Percentiles rank a stretch among this genome's conserved stretches.
phyloP scores from a whole-genome alignment of 2,888 invertebrate genomes.

The Lacanobia wlatinum region DNA sequence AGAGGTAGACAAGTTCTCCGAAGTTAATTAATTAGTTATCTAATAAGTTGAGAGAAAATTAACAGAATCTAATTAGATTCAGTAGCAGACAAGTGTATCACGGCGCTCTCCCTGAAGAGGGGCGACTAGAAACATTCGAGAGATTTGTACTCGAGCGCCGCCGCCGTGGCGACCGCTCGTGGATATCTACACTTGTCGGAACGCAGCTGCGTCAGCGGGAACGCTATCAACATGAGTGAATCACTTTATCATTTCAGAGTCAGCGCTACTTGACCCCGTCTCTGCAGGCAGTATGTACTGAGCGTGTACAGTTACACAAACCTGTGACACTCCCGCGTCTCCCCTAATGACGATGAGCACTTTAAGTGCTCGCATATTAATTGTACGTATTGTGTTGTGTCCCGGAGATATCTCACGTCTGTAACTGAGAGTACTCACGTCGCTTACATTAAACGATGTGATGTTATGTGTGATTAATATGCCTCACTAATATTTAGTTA shows the following conservation, averaged over 20 bases:
- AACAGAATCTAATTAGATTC: constrained; percentile 37
- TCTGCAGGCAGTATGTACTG: neutral
- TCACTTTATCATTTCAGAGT: neutral
- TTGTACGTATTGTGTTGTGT: constrained; percentile 21
- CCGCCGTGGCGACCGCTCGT: neutral
- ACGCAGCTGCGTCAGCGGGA: neutral
- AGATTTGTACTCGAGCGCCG: neutral
- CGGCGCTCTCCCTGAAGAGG: neutral
- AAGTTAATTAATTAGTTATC: constrained; percentile 38
- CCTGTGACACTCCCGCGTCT: neutral
- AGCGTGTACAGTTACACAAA: constrained; percentile 3
- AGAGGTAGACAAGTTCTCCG: constrained; percentile 12
- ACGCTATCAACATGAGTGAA: neutral
- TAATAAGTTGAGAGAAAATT: constrained; percentile 36
- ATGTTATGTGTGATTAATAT: neutral
- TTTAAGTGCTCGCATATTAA: constrained; percentile 24
- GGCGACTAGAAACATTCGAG: neutral
- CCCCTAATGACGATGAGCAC: constrained; percentile 17
- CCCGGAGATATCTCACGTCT: constrained; percentile 4
- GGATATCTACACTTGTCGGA: too few relatives aligned
- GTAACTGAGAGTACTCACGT: constrained; percentile 10
- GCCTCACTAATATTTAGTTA: neutral
- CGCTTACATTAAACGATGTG: neutral
- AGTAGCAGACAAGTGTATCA: constrained; percentile 18
- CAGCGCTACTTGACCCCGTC: neutral